Conservation (phyloP, 2,888 invertebrate species). For the Ophonus ardosiacus region DNA sequence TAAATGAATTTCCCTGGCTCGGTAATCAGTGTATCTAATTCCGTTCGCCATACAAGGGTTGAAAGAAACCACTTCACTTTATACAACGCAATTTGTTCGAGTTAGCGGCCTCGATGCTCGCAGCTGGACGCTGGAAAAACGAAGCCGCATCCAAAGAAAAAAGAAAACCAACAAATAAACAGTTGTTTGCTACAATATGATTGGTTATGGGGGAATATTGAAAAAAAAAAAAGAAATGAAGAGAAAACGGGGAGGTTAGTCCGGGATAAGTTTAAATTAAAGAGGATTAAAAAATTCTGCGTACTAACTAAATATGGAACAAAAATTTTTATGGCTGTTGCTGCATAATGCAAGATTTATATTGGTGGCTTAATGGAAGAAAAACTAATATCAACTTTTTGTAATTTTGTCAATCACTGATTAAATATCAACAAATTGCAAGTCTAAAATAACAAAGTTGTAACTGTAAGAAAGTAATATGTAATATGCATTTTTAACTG, state of each 20-base stretch:
- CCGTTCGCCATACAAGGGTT: not conserved
- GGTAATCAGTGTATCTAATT: slow-evolving; percentile 43
- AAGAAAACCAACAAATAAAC: slow-evolving; percentile 6
- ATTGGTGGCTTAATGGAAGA: too few species aligned
- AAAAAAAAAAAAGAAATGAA: not conserved
- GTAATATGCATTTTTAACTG: too few species aligned
- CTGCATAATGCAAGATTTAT: too few species aligned
- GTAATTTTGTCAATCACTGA: too few species aligned
- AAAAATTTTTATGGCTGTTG: too few species aligned
- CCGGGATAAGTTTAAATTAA: too few species aligned
- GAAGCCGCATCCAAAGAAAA: not conserved
- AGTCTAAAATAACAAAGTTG: too few species aligned
- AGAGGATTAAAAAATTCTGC: too few species aligned
- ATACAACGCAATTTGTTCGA: slow-evolving; percentile 51
- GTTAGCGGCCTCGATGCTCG: slow-evolving; percentile 2
- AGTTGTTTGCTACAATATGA: not conserved
- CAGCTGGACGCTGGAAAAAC: slow-evolving; percentile 16
- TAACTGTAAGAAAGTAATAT: too few species aligned
- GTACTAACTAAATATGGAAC: too few species aligned
- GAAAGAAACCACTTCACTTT: slow-evolving; percentile 53
- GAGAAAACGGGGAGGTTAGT: not conserved
- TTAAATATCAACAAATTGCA: too few species aligned
- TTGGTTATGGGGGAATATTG: not conserved
- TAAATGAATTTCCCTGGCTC: slow-evolving; percentile 37
- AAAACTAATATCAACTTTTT: too few species aligned